A percentile compares a stretch with the other conserved stretches of the same genome.
phyloP scores from a whole-genome alignment of 1,140 invertebrate genomes.

The Popillia japonica region DNA sequence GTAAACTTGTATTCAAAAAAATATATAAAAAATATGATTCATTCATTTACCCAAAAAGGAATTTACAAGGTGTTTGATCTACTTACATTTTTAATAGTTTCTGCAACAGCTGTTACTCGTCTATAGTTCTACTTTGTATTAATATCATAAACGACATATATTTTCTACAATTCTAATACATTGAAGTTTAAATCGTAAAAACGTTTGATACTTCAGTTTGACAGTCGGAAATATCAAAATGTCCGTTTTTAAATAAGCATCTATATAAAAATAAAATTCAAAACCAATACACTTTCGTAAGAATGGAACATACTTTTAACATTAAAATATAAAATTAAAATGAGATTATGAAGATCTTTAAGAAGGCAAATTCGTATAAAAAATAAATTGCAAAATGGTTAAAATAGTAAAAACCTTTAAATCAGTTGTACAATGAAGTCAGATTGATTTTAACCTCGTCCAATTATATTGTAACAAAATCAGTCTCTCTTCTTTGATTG shows the following conservation, averaged over 20 bases:
- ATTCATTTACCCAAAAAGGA: constrained; percentile 36
- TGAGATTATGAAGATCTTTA: background rate
- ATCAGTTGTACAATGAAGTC: background rate
- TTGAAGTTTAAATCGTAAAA: background rate
- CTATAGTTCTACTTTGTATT: constrained; percentile 18
- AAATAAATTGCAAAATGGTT: constrained; percentile 20
- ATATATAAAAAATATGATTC: constrained; percentile 11
- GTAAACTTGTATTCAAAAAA: background rate
- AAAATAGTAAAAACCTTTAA: constrained; percentile 5
- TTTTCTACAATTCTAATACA: background rate
- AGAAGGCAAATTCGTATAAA: background rate
- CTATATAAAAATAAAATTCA: constrained; percentile 4
- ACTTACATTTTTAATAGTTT: background rate
- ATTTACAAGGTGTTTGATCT: constrained; percentile 29
- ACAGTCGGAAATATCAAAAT: constrained; percentile 40
- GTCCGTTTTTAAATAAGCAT: constrained; percentile 40
- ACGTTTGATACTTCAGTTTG: constrained; percentile 18
- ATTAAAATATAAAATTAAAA: background rate
- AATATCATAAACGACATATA: background rate
- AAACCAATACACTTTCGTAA: background rate
- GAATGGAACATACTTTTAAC: background rate
- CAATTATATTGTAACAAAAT: constrained; percentile 22
- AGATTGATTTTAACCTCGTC: constrained; percentile 23
- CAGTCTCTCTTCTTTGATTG: background rate
- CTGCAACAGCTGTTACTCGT: background rate